Evolutionary conservation across 1,140 invertebrate species (phyloP), one percentile per base, ranked within the genome.

Genomic region (Sweltsa coloradensis): DNA sequence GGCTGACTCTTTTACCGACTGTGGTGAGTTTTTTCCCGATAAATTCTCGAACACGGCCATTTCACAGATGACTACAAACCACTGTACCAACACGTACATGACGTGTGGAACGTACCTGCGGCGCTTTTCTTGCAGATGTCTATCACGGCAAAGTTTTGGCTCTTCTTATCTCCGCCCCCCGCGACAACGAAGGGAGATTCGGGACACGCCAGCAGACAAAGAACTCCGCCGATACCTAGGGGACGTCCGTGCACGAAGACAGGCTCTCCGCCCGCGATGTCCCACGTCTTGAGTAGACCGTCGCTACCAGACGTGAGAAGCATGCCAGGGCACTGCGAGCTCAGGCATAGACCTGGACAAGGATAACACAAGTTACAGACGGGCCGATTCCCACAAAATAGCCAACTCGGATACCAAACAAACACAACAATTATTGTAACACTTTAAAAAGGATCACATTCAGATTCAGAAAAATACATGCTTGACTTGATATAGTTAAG

Each of bases 111-210:
- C 57, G 58, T 64, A 84, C 85, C 79, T 57, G 74, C 65, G 46
- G 78, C 69, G 60, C 75, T 77, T 55, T 75, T 37, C 16, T 5
- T 72, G 21, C 69, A 69, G 25, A 90, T 68, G 65, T 94, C 78
- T 57, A 79, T 78, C 3, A 93, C 71, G 54, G 79, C 79, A 47
- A 89, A 79, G 65, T 81, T 80, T 52, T 83, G 74, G 19, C 78
- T 73, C 55, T 85, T 83, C 54, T 86, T 84, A 59, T 89, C 86
- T 2, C 90, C 90, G 29, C 89, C 89, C 47, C 81, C 67, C 27
- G 80, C 79, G 55, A 92, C 73, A 9, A 83, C 70, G 61, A 83
- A 83, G 7, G 87, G 81, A 59, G 76, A 79, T 58, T 95, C 85
- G 4, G 88, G 88, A 63, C 79, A 87, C 26, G 74, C 61, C 11